Evolutionary conservation across 2,113 vertebrate species (phyloP).

Genomic region (Cryptotis parvus): DNA sequence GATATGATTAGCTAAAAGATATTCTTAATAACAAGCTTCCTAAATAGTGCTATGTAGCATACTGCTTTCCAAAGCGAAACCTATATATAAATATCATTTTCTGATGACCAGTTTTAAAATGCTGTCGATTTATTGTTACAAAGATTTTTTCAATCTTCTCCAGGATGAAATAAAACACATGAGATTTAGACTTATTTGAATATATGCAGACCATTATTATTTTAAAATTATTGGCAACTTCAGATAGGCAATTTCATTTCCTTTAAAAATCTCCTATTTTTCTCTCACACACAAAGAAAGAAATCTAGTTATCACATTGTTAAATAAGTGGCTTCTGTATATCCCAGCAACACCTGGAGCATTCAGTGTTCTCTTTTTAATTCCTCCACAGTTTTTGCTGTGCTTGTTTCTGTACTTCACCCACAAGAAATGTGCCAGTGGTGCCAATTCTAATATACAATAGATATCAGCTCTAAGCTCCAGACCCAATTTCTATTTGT

Average conservation of each 20-base stretch:
- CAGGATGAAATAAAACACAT: too few species aligned
- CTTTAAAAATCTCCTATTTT: slow-evolving; percentile 6
- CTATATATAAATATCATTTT: neutral
- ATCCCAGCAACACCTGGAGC: neutral
- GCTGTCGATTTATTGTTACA: neutral
- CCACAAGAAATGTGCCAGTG: neutral
- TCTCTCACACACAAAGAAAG: neutral
- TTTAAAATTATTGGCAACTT: neutral
- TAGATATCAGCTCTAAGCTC: neutral
- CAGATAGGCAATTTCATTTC: neutral
- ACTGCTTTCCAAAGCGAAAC: neutral
- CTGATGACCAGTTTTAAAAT: slow-evolving; percentile 20
- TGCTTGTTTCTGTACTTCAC: neutral
- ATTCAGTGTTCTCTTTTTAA: neutral
- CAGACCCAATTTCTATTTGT: neutral
- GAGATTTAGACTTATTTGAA: neutral
- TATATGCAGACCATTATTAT: neutral
- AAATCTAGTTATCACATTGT: neutral
- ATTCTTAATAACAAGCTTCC: neutral
- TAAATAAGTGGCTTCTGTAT: neutral
- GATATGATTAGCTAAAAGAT: neutral
- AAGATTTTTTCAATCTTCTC: neutral
- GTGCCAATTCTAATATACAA: neutral
- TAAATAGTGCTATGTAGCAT: neutral
- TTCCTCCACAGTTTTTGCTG: neutral